Base-by-base conservation (phyloP, 2,797 vertebrate genomes). In the Clangula hyemalis region DNA sequence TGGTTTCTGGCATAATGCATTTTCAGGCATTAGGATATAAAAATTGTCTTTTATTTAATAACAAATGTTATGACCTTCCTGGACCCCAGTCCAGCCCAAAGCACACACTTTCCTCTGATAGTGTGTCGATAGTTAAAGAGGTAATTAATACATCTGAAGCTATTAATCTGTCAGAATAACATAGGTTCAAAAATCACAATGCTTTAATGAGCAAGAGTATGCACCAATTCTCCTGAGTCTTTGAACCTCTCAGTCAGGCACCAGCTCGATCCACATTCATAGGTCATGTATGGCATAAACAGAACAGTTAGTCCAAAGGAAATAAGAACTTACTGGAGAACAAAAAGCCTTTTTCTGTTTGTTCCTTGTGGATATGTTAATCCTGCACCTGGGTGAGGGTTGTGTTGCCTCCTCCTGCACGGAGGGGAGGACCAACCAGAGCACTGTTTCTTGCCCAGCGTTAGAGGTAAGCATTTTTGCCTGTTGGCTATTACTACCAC, bases 301-400 rank as follows among this genome's bases (percentile, higher is more conserved):
- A 73, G 47, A 69, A 87, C 6, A 22, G 25, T 13, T 56, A 75
- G 64, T n/a, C 43, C 64, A 68, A 19, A 45, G 17, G 28, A 78
- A 87, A 93, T 15, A 43, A 79, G 60, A 60, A 1, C 12, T 27
- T 5, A 24, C 24, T 21, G 0, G 6, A 89, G 47, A 43, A 47
- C 7, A 70, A 62, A 80, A 45, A 13, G 13, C 2, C 43, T 76
- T 66, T 58, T 38, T 22, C 22, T 39, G 28, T 75, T 69, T 85
- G 45, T 8, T 47, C 22, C 41, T 8, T 0, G 1, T 34, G 17
- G 32, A 7, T 10, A 57, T 0, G 0, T n/a, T 76, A 66, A 24
- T 19, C 1, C 1, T 11, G 57, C 7, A 22, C 21, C 17, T 27
- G 47, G 47, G 4, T 3, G 36, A 58, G 57, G 51, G 30, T 17